Conservation (phyloP, 2,888 invertebrate species). For the Orchestes rusci region DNA sequence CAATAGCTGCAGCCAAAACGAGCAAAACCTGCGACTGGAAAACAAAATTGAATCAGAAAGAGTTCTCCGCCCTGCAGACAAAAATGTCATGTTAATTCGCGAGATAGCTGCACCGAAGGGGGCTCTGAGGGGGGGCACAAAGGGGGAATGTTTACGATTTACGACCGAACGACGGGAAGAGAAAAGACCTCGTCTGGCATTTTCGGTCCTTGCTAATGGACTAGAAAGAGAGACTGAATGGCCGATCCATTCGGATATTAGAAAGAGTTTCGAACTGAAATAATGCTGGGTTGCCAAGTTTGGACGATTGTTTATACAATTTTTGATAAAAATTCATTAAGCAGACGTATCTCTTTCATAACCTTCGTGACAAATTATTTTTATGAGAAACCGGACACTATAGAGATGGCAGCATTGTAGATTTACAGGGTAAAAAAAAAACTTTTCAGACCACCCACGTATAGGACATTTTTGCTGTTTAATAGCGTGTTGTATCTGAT, state of each 20-base stretch:
- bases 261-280: slow-evolving; percentile 41
- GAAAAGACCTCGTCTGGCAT: slow-evolving; percentile 17
- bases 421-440: too few relatives aligned
- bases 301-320: background rate
- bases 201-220: slow-evolving; percentile 34
- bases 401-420: too few relatives aligned
- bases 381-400: too few relatives aligned
- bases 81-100: slow-evolving; percentile 26
- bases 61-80: slow-evolving; percentile 22
- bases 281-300: slow-evolving; percentile 24
- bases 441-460: too few relatives aligned
- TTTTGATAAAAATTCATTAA: too few relatives aligned
- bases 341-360: too few relatives aligned
- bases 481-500: too few relatives aligned
- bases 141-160: slow-evolving; percentile 40
- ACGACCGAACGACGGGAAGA: too few relatives aligned
- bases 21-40: too few relatives aligned
- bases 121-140: slow-evolving; percentile 21
- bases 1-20: too few relatives aligned
- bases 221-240: slow-evolving; percentile 30
- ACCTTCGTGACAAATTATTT: too few relatives aligned
- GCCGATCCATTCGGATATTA: slow-evolving; percentile 42
- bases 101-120: slow-evolving; percentile 22
- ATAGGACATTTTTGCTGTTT: too few relatives aligned
- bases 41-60: slow-evolving; percentile 14